A percentile compares a stretch with the other conserved stretches of the same genome.
Conservation (phyloP, 2,113 vertebrate species). For the Motacilla tschutschensis region DNA sequence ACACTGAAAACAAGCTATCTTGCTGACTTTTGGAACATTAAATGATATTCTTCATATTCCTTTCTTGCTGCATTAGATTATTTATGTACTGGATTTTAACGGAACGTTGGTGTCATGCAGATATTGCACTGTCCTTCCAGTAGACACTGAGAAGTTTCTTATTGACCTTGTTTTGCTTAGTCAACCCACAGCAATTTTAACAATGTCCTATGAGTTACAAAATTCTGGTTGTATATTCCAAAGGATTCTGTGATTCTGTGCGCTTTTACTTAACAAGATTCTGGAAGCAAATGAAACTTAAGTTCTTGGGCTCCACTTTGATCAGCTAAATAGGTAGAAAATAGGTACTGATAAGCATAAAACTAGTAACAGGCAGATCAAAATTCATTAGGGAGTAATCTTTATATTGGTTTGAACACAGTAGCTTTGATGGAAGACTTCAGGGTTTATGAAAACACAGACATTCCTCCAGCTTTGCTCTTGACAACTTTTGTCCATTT, state of each 20-base stretch:
- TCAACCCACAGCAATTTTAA: not conserved
- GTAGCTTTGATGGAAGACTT: not conserved
- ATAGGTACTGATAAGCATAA: not conserved
- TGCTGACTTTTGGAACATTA: not conserved
- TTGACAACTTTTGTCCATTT: not conserved
- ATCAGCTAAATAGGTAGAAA: not conserved
- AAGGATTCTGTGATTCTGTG: not conserved
- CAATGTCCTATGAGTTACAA: not conserved
- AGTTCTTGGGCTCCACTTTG: not conserved
- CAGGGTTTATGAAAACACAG: not conserved
- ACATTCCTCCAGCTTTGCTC: not conserved
- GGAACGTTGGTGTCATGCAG: not conserved
- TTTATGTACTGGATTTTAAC: not conserved
- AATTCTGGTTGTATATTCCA: not conserved
- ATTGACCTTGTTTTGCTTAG: not conserved
- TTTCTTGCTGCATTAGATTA: not conserved
- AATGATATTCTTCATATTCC: not conserved
- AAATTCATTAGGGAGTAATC: not conserved
- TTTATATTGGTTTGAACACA: not conserved
- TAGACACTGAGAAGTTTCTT: not conserved
- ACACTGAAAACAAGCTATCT: not conserved
- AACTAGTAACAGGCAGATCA: not conserved
- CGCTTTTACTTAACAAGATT: not conserved
- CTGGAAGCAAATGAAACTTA: not conserved
- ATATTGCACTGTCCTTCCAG: not conserved